Conservation (phyloP, 2,888 invertebrate species). For the Aporophyla lueneburgensis region DNA sequence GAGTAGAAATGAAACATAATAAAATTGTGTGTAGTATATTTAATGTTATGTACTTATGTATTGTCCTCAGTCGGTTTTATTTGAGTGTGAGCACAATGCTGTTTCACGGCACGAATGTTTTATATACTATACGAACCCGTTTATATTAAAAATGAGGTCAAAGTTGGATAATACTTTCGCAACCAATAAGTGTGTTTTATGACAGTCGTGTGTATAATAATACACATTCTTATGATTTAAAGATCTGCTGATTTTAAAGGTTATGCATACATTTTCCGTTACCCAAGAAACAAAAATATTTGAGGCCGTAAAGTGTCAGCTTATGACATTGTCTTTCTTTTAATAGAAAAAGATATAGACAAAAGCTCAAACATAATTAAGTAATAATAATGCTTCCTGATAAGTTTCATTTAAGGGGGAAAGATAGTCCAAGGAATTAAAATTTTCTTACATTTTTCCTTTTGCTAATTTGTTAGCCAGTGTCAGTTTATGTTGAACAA, state of each 20-base stretch:
- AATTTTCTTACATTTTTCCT: too few species aligned
- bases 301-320: neutral
- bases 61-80: conserved; percentile 49
- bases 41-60: conserved; percentile 36
- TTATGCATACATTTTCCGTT: neutral
- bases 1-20: conserved; percentile 16
- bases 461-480: too few species aligned
- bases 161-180: conserved; percentile 48
- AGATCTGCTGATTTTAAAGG: too few species aligned
- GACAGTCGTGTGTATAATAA: conserved; percentile 24
- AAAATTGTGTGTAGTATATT: conserved; percentile 30
- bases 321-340: neutral
- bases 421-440: too few species aligned
- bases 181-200: conserved; percentile 53
- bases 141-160: conserved; percentile 56
- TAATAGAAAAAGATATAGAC: neutral
- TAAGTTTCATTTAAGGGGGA: neutral
- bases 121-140: conserved; percentile 38
- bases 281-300: neutral
- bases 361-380: neutral
- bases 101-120: conserved; percentile 34
- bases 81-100: conserved; percentile 46
- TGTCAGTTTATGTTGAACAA: too few species aligned
- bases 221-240: conserved; percentile 42
- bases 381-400: neutral